Conservation (phyloP, 1,140 invertebrate species). For the Brachionus calyciflorus region DNA sequence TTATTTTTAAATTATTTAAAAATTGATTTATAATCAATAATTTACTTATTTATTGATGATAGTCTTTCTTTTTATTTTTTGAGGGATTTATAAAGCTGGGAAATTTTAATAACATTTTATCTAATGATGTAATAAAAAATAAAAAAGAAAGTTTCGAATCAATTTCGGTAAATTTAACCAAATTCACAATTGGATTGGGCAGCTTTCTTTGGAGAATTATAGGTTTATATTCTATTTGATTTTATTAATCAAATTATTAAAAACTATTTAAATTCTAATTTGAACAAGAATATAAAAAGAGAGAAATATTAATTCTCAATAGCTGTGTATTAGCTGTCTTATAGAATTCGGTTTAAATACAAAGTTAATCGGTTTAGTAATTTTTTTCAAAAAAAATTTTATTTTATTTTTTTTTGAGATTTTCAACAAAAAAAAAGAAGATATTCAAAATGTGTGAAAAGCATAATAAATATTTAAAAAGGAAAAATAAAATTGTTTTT, state of each 20-base stretch:
- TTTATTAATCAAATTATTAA: constrained; percentile 5
- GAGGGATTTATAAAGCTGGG: constrained; percentile 1
- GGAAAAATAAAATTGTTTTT: constrained; percentile 29
- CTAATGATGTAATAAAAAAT: background rate
- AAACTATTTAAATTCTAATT: constrained; percentile 13
- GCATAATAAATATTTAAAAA: constrained; percentile 35
- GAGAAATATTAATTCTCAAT: background rate
- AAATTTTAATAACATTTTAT: constrained; percentile 12
- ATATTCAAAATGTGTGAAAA: constrained; percentile 38
- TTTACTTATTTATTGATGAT: too few species aligned
- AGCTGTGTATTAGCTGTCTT: background rate
- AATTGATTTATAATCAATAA: too few species aligned
- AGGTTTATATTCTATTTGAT: background rate
- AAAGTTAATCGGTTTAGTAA: background rate
- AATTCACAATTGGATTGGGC: background rate
- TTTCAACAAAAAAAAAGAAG: constrained; percentile 10
- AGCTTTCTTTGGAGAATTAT: too few species aligned
- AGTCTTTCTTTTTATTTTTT: too few species aligned
- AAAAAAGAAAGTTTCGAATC: background rate
- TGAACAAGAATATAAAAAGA: too few species aligned
- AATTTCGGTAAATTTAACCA: constrained; percentile 38
- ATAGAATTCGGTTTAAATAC: background rate
- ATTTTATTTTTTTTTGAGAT: constrained; percentile 2
- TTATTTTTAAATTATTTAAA: too few species aligned
- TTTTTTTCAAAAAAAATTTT: background rate